phyloP scores from a whole-genome alignment of 2,797 vertebrate species.

The Diceros bicornis region DNA sequence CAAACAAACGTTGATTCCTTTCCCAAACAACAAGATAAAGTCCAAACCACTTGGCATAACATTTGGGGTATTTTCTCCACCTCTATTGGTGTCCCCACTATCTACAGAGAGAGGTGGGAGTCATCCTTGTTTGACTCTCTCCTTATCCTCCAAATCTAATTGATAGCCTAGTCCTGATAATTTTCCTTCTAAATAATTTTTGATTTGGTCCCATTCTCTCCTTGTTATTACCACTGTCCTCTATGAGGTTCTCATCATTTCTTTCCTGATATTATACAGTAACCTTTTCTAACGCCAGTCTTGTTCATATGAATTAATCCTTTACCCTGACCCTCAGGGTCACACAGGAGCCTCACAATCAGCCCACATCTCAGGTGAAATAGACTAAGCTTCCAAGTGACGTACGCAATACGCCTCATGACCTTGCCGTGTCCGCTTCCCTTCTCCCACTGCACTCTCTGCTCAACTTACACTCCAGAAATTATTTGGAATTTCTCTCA shows the following conservation, averaged over 20 bases:
- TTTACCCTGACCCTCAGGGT: not conserved
- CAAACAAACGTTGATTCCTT: not conserved
- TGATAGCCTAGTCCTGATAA: not conserved
- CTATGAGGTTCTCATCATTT: not conserved
- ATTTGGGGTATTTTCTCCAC: not conserved
- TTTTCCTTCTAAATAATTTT: not conserved
- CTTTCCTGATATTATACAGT: not conserved
- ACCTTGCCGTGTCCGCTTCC: not conserved
- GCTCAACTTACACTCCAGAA: not conserved
- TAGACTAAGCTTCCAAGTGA: not conserved
- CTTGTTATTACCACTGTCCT: not conserved
- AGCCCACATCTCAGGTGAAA: not conserved
- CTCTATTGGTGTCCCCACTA: rapidly evolving
- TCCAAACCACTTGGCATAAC: not conserved
- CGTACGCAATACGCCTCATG: not conserved
- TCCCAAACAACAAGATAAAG: not conserved
- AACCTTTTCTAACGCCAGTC: not conserved
- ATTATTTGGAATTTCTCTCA: not conserved
- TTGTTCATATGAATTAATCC: not conserved
- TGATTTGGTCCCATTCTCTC: not conserved
- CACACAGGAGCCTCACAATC: not conserved
- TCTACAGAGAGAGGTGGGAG: not conserved
- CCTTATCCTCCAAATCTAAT: not conserved
- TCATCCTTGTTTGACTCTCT: not conserved
- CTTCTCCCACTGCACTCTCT: not conserved